Percentiles rank a stretch among this genome's conserved stretches.
Evolutionary conservation across 1,140 invertebrate species (phyloP).

Genomic region (Nymphalis io): DNA sequence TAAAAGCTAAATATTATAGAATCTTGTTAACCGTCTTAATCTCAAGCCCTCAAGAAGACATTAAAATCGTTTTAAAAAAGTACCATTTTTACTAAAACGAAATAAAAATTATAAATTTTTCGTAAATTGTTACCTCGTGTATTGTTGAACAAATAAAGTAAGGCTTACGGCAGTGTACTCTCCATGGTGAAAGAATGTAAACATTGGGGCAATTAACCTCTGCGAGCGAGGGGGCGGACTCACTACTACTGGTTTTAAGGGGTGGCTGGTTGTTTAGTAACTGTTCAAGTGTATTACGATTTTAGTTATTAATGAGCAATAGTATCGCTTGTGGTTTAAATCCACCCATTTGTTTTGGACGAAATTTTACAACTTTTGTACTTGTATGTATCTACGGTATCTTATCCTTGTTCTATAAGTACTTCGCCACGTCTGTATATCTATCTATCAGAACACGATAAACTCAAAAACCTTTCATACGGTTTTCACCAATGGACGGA

Average conservation of each 20-base stretch:
- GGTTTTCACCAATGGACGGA: no score
- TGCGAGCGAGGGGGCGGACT: constrained; percentile 38
- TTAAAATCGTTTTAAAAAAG: no score
- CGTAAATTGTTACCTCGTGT: not conserved
- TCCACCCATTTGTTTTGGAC: not conserved
- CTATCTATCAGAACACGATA: no score
- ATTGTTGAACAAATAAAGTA: constrained; percentile 15
- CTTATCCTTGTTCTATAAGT: no score
- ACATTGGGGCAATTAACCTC: constrained; percentile 58
- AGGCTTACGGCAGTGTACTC: constrained; percentile 46
- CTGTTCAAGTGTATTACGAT: constrained; percentile 14
- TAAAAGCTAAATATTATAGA: no score
- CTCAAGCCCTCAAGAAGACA: no score
- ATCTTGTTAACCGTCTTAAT: no score
- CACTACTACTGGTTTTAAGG: constrained; percentile 24
- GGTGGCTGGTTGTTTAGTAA: constrained; percentile 21
- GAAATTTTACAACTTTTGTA: no score
- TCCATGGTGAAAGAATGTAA: constrained; percentile 75
- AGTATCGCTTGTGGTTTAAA: not conserved
- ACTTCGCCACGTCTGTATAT: no score
- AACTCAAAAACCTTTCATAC: no score
- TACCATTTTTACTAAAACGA: not conserved
- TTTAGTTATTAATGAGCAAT: constrained; percentile 20
- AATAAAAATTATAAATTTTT: not conserved
- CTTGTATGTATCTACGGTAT: no score